Percentiles rank a stretch among this genome's conserved stretches.
Conservation (phyloP, 2,113 vertebrate genomes). For the Puffinus mauretanicus region DNA sequence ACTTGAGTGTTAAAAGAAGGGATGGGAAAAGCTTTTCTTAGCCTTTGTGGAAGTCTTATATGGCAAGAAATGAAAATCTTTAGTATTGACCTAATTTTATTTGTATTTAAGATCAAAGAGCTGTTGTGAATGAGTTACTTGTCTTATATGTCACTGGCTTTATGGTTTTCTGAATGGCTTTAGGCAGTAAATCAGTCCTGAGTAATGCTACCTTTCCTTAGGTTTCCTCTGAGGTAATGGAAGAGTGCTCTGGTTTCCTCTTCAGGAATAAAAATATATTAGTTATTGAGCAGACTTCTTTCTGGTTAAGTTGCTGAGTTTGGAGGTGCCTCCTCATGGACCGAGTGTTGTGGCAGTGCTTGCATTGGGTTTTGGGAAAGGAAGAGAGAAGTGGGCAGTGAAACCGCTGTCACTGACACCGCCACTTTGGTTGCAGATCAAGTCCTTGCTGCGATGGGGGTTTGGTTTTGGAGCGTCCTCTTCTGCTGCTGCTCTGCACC, state of each 20-base stretch:
- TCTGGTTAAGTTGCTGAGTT: not conserved
- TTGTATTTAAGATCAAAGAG: constrained; percentile 48
- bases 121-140: constrained; percentile 36
- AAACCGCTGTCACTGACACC: not conserved
- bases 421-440: rapidly evolving
- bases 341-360: not conserved
- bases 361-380: not conserved
- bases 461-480: not conserved
- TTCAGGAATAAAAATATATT: not conserved
- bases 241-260: constrained; percentile 5
- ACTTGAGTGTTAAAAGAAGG: constrained; percentile 16
- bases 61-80: constrained; percentile 52
- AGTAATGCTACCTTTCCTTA: constrained; percentile 27
- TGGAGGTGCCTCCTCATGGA: not conserved
- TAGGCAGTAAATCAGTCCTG: constrained; percentile 31
- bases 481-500: not conserved
- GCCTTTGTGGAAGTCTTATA: not conserved
- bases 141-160: constrained; percentile 15
- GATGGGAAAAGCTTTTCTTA: constrained; percentile 1
- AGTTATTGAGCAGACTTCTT: not conserved
- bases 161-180: constrained; percentile 38
- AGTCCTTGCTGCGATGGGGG: not conserved
- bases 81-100: constrained; percentile 58
- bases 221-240: constrained; percentile 34
- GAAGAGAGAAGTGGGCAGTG: not conserved